Evolutionary conservation across 1,140 invertebrate genomes (phyloP), one percentile per base, ranked within the genome.

Genomic region (Limonius californicus): DNA sequence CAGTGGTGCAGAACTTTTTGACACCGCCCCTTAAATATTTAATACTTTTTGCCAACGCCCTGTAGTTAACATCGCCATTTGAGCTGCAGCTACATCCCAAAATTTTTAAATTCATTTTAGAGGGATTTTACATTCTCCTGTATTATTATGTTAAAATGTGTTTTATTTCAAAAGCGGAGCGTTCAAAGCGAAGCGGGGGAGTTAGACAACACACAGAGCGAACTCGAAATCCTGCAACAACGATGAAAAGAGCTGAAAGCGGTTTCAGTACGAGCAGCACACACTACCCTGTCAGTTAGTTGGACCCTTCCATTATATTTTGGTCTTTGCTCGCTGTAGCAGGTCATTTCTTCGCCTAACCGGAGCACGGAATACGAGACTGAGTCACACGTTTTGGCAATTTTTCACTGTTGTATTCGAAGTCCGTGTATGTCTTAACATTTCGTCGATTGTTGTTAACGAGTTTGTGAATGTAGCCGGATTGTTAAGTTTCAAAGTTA

Each of bases 241-340:
- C 19, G 3, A 3, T 18, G 15, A 19, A 23, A 19, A 18, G 16
- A 54, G 16, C 16, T 19, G 20, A 54, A 54, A 19, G 19, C 42
- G 12, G 16, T 54, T 21, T 54, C 12, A 19, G 50, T 54, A 19
- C 12, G 20, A 7, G 12, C n/a, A 12, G 18, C 27, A 39, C 19
- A 30, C 20, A 23, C 21, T 39, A 32, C 54, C 54, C 54, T 56
- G 20, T 32, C 12, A 9, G 20, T 32, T 30, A 9, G 8, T 14
- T 9, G 54, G 54, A 56, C 21, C 54, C 54, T 56, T 56, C 54
- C 54, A 56, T 32, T 56, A 56, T 56, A 56, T 56, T 56, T 56
- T 56, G 18, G 54, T 56, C 20, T 32, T 16, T 14, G n/a, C 12
- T 56, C 14, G 54, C 30, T 9, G 12, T 11, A 56, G 54, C 14